Evolutionary conservation across 2,797 vertebrate genomes (phyloP), one percentile per base, ranked within the genome.

Genomic region (Hydrocynus forskahlii): DNA sequence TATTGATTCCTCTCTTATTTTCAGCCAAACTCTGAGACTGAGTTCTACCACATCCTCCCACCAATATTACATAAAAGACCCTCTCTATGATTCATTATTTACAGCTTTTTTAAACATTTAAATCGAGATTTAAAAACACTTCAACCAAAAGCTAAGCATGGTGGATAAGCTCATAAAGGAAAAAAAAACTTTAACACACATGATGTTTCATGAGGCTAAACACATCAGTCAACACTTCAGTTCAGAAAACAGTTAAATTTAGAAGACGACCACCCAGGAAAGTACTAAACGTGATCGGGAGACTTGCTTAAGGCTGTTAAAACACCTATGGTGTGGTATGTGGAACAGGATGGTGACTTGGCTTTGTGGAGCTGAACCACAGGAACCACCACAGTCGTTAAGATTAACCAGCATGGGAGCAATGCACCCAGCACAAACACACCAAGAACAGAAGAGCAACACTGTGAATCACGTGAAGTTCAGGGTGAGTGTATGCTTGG

Each of bases 1-100:
- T 81, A 78, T 78, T 63, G 80, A 84, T 80, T 21, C 23, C 17
- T n/a, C 38, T 78, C 38, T 68, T 84, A 82, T 84, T 82, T 82
- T 82, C 72, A 75, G 64, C 23, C 43, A 35, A 81, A 80, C 66
- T 76, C 68, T 54, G 60, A 76, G 55, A 67, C 43, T 13, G 57
- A 62, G 72, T 71, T 4, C 10, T 43, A 25, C 59, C 48, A 48
- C 19, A 76, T 76, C 67, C 74, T 73, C 82, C 75, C 63, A 69
- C 79, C 29, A 40, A 69, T 43, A 55, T 78, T 83, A 79, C 25
- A 81, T 86, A 86, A 81, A 83, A 64, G 76, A 7, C 68, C 62
- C 48, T 23, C 57, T 62, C 68, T 50, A 62, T 81, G 78, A 81
- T 74, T 81, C 80, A 72, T 82, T 82, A 68, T 75, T 72, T 17